Evolutionary conservation across 2,113 vertebrate genomes (phyloP).

Genomic region (Alligator sinensis): DNA sequence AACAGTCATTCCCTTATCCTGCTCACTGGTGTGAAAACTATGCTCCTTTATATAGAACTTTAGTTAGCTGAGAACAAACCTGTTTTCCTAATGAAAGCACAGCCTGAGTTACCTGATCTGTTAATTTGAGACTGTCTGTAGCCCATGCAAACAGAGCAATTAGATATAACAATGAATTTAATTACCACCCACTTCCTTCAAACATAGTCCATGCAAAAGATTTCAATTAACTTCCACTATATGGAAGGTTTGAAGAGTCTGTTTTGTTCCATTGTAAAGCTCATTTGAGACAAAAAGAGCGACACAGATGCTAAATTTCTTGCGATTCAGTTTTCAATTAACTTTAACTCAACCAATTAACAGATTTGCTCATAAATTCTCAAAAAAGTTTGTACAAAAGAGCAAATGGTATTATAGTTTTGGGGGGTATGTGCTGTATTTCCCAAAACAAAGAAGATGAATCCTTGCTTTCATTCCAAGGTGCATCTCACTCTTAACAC

Average conservation of each 20-base stretch:
- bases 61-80: background rate
- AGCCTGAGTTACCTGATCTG: background rate
- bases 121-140: background rate
- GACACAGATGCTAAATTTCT: background rate
- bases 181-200: background rate
- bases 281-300: background rate
- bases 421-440: background rate
- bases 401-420: background rate
- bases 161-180: background rate
- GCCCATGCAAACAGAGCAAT: background rate
- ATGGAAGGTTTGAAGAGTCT: background rate
- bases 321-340: background rate
- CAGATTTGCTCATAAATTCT: background rate
- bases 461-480: conserved; percentile 10
- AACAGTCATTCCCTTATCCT: background rate
- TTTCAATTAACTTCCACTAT: conserved; percentile 29
- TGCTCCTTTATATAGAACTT: rapidly evolving
- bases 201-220: conserved; percentile 6
- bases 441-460: background rate
- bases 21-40: background rate
- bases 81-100: background rate
- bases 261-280: conserved; percentile 20
- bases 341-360: background rate
- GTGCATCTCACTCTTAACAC: background rate
- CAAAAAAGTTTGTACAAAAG: background rate